phyloP scores from a whole-genome alignment of 64 coral and sea anemone species.

The Actinia tenebrosa region DNA sequence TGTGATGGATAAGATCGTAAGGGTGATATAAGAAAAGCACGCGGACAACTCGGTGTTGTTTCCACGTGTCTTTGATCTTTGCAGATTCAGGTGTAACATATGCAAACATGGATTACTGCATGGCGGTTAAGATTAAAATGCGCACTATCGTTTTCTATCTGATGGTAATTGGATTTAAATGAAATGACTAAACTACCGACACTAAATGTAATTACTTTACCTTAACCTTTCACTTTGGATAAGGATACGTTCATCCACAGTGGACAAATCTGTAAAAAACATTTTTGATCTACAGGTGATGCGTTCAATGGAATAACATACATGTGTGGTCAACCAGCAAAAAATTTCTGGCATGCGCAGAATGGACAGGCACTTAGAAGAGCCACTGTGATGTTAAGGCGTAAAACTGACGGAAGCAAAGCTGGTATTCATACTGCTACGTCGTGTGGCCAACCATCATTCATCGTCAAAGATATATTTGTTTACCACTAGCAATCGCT shows the following conservation, averaged over 20 bases:
- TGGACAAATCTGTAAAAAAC: neutral
- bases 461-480: conserved; percentile 65
- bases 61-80: no score
- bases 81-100: no score
- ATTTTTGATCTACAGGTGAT: conserved; percentile 32
- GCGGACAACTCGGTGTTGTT: no score
- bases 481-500: neutral
- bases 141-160: no score
- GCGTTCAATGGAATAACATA: conserved; percentile 42
- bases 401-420: conserved; percentile 27
- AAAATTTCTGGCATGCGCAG: conserved; percentile 44
- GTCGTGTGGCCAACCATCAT: conserved; percentile 62
- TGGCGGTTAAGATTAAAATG: no score
- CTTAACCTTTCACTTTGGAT: no score
- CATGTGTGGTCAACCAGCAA: conserved; percentile 19
- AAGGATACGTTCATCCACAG: neutral
- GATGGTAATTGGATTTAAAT: no score
- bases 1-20: no score
- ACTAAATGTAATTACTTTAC: no score
- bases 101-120: no score
- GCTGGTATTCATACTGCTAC: conserved; percentile 78
- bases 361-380: conserved; percentile 19
- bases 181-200: no score
- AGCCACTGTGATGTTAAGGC: conserved; percentile 57
- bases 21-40: no score